phyloP scores from a whole-genome alignment of 2,113 vertebrate species.

The Columbina picui region DNA sequence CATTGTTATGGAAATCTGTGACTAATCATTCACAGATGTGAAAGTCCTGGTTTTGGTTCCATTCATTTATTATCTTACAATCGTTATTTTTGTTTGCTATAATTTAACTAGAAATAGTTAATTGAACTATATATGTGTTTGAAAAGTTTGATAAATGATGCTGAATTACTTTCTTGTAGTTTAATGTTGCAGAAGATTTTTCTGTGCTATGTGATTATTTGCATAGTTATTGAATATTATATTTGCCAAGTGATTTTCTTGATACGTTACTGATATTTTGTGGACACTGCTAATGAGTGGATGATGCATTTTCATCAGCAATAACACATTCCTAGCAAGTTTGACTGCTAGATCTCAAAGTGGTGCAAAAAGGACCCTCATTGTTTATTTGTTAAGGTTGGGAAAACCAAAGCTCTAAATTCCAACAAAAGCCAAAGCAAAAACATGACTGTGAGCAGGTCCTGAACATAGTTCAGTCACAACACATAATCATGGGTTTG shows the following conservation, averaged over 20 bases:
- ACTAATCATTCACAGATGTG: slow-evolving; percentile 66
- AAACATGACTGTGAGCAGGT: not conserved
- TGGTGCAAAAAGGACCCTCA: not conserved
- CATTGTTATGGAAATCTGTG: slow-evolving; percentile 71
- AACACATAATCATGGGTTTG: not conserved
- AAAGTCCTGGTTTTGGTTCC: slow-evolving; percentile 28
- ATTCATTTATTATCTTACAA: slow-evolving; percentile 30
- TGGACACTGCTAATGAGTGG: not conserved
- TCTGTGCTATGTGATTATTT: not conserved
- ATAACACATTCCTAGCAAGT: not conserved
- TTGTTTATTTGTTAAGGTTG: not conserved
- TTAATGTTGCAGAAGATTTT: slow-evolving; percentile 9
- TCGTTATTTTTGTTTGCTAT: not conserved
- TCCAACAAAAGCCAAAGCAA: not conserved
- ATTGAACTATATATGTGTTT: not conserved
- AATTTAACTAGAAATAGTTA: slow-evolving; percentile 23
- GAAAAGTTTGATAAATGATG: slow-evolving; percentile 22
- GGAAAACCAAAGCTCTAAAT: not conserved
- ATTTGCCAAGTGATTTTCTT: not conserved
- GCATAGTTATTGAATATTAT: not conserved
- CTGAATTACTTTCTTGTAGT: not conserved
- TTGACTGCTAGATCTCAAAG: not conserved
- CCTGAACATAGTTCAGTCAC: not conserved
- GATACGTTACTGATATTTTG: not conserved
- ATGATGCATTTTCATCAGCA: not conserved